Evolutionary conservation across 2,797 vertebrate genomes (phyloP), one percentile per base, ranked within the genome.

Genomic region (Pyrocephalus nanus): DNA sequence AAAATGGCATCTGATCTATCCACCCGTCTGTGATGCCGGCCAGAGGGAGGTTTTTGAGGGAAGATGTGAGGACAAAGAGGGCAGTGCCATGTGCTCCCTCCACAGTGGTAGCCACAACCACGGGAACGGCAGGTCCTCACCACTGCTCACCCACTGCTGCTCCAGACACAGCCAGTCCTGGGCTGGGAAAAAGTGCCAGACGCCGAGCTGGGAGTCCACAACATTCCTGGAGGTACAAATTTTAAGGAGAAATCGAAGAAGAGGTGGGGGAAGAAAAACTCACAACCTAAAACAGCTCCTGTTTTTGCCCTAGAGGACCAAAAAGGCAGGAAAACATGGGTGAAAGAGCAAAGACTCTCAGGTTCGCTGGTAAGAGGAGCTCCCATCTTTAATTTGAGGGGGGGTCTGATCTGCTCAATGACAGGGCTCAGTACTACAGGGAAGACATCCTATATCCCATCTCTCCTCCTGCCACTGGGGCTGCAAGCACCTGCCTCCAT

Each of bases 1-100:
- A 82, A 94, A 95, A 92, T 13, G 42, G 80, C 71, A 82, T 80
- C 80, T 87, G 90, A 95, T 89, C 90, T 76, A 86, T 72, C n/a
- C 77, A 54, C 77, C 64, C 10, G 0, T 65, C 57, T 45, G 66
- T 21, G 70, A 78, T 51, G 70, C 66, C 8, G 15, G 48, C 58
- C 83, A 84, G 73, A 78, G 50, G 66, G 66, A 53, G 88, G 88
- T 72, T 78, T 90, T 90, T 53, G 76, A 78, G 20, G 36, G 43
- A 54, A 2, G 4, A 67, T 25, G 30, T 3, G 27, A 32, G 32
- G 60, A 54, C 73, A 75, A 82, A 80, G 74, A 62, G 83, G 77
- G 83, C 90, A 91, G 61, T 40, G 53, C 82, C 71, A 38, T 3
- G 8, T 20, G 48, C 51, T 66, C 71, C 51, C 48, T 84, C 45